A percentile compares a stretch with the other conserved stretches of the same genome.
Evolutionary conservation across 2,888 invertebrate species (phyloP).

Genomic region (Aphelenchoides bicaudatus): DNA sequence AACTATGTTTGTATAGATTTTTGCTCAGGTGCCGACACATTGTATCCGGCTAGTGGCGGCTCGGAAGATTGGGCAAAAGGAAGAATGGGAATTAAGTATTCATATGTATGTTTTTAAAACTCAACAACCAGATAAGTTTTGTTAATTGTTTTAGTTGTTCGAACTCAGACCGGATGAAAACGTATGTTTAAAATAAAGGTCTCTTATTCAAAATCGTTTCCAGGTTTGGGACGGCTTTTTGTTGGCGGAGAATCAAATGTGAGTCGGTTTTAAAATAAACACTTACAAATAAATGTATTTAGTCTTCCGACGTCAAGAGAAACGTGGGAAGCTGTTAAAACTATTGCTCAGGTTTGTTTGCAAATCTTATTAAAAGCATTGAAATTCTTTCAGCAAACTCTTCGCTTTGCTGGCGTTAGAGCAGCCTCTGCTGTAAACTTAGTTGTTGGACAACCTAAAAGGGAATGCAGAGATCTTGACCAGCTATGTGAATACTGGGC

Average conservation of each 20-base stretch:
- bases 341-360: too few relatives aligned
- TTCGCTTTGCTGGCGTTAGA: conserved; percentile 22
- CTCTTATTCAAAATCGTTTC: too few relatives aligned
- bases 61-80: conserved; percentile 60
- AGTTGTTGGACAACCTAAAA: conserved; percentile 14
- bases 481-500: conserved; percentile 54
- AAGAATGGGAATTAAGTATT: conserved; percentile 56
- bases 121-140: too few relatives aligned
- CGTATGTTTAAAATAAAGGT: too few relatives aligned
- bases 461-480: conserved; percentile 50
- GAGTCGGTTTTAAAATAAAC: background rate
- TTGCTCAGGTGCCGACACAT: background rate
- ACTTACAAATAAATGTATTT: too few relatives aligned
- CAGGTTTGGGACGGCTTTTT: conserved; percentile 60
- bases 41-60: conserved; percentile 50
- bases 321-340: conserved; percentile 60
- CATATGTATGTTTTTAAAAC: too few relatives aligned
- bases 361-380: too few relatives aligned
- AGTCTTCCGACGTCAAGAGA: conserved; percentile 58
- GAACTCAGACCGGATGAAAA: conserved; percentile 58
- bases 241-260: conserved; percentile 53
- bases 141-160: too few relatives aligned
- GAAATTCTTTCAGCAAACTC: too few relatives aligned
- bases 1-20: background rate
- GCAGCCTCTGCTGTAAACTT: conserved; percentile 10